phyloP scores from a whole-genome alignment of 2,113 vertebrate species.

The Poeciliopsis turrubarensis region DNA sequence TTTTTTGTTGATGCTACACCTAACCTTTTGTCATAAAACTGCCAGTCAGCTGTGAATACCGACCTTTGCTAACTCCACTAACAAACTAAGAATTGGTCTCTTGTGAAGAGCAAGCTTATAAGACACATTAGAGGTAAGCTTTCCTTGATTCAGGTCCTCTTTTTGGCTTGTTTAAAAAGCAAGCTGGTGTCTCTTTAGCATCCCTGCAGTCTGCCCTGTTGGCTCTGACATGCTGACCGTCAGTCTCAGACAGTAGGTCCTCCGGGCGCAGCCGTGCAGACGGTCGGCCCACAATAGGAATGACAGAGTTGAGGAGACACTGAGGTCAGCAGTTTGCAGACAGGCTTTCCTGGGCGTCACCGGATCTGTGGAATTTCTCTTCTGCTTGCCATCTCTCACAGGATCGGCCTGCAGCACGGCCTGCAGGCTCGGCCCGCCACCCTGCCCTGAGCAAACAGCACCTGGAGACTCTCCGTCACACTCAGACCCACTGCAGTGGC shows the following conservation, averaged over 20 bases:
- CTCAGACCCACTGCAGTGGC: conserved; percentile 36
- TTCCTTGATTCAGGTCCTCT: neutral
- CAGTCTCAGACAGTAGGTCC: conserved; percentile 52
- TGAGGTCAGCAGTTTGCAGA: conserved; percentile 68
- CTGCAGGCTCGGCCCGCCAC: conserved; percentile 27
- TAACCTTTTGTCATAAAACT: too few species aligned
- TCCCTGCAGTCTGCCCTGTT: conserved; percentile 45
- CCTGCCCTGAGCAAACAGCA: conserved; percentile 61
- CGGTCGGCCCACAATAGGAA: conserved; percentile 41
- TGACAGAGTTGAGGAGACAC: conserved; percentile 40
- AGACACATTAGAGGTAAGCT: neutral
- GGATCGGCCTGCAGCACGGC: conserved; percentile 24
- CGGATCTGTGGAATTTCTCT: conserved; percentile 78
- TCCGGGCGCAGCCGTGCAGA: conserved; percentile 48
- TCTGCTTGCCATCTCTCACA: conserved; percentile 62
- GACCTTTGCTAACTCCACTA: too few species aligned
- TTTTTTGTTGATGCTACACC: too few species aligned
- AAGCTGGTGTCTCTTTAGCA: conserved; percentile 6
- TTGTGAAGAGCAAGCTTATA: neutral
- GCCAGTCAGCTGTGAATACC: too few species aligned
- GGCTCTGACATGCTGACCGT: conserved; percentile 55
- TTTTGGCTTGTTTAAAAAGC: conserved; percentile 11
- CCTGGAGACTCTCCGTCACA: conserved; percentile 39
- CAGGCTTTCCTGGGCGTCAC: conserved; percentile 57
- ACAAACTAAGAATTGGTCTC: neutral